Base-by-base conservation (phyloP, 2,113 vertebrate genomes). In the Callionymus lyra region DNA sequence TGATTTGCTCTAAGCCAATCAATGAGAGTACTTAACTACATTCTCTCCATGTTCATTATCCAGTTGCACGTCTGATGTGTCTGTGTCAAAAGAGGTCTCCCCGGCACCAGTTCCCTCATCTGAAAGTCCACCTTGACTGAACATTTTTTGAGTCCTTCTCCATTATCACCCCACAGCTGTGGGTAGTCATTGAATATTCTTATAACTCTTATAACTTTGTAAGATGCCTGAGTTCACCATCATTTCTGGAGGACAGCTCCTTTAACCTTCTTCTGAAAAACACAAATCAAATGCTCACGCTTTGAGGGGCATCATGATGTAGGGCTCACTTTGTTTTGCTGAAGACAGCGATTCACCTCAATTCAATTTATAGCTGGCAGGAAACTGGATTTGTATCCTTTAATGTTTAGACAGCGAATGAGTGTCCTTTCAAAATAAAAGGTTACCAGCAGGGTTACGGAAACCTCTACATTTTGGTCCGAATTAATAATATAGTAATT, bases 161-260 rank as follows among this genome's bases (percentile, higher is more conserved):
- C n/a, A n/a, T n/a, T n/a, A n/a, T n/a, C n/a, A n/a, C n/a, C n/a
- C n/a, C n/a, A n/a, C n/a, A n/a, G n/a, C n/a, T n/a, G n/a, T 0
- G 0, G 42, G 34, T 60, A 62, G 36, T 47, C 17, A 50, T 53
- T 74, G 58, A 81, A 77, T 78, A 78, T 73, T 81, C 59, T 44
- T 50, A 55, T 5, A 67, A 48, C 6, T 9, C 31, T 44, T 50
- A 55, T 5, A 67, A 48, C 6, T 9, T 31, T 38, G 44, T 47
- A 34, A 44, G 35, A 42, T 9, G n/a, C 45, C 50, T 53, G 51
- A 52, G 35, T 37, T 37, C 9, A 2, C 6, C 13, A 8, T 38
- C n/a, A 14, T 6, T 2, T n/a, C 16, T 11, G 15, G 15, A 15
- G 1, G 31, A 34, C 12, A 9, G 31, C 44, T 18, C 19, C 48